phyloP scores from a whole-genome alignment of 2,797 vertebrate genomes.

The Enteromius radiatus region DNA sequence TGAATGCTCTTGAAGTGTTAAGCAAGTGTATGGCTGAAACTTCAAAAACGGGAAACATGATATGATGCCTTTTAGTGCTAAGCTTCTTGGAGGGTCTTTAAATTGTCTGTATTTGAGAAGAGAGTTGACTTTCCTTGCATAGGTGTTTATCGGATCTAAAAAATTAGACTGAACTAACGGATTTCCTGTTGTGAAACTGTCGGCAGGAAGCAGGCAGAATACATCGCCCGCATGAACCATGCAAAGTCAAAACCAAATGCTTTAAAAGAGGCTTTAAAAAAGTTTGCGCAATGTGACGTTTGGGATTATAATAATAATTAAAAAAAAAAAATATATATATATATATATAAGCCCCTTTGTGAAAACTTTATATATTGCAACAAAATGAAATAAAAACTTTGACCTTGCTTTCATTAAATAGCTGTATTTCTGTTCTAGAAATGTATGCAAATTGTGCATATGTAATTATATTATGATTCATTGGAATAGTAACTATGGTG shows the following conservation, averaged over 20 bases:
- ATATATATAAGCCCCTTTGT: background rate
- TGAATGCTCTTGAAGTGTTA: slow-evolving; percentile 9
- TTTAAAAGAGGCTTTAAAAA: background rate
- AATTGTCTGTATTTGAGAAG: background rate
- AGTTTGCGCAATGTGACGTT: background rate
- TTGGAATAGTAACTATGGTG: background rate
- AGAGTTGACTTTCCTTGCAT: background rate
- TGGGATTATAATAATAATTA: background rate
- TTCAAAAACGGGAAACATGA: background rate
- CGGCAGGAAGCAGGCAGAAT: slow-evolving; percentile 61
- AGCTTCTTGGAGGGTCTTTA: background rate
- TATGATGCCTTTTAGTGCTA: background rate
- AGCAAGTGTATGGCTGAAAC: background rate
- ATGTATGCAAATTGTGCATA: background rate
- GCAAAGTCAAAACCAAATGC: slow-evolving; percentile 42
- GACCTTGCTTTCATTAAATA: background rate
- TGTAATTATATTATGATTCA: background rate
- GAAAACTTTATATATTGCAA: background rate
- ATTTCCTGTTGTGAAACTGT: slow-evolving; percentile 74
- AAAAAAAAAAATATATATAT: background rate
- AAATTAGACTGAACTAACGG: background rate
- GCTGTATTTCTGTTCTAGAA: background rate
- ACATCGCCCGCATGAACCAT: slow-evolving; percentile 66
- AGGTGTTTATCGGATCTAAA: background rate
- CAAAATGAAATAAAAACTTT: background rate